phyloP scores from a whole-genome alignment of 2,888 invertebrate species.

The Therioaphis trifolii region DNA sequence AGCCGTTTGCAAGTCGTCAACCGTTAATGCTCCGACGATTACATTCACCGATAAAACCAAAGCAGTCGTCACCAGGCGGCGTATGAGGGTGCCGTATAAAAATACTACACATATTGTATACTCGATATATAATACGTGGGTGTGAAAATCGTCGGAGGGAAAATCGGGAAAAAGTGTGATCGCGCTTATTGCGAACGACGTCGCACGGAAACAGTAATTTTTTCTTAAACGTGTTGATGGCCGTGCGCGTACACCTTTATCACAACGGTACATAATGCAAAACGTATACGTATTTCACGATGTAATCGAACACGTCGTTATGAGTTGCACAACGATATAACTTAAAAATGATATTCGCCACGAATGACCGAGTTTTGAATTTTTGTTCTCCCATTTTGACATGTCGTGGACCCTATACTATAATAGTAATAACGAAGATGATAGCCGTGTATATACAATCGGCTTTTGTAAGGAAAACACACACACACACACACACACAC shows the following conservation, averaged over 20 bases:
- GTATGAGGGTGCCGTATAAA: too few species aligned
- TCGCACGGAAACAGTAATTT: background rate
- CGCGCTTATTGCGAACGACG: too few species aligned
- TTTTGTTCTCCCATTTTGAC: constrained; percentile 13
- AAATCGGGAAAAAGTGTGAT: background rate
- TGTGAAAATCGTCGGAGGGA: too few species aligned
- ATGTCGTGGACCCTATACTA: background rate
- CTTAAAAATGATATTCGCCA: background rate
- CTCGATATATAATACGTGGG: too few species aligned
- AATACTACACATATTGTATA: too few species aligned
- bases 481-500: background rate
- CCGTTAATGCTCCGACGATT: constrained; percentile 16
- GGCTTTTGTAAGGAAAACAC: background rate
- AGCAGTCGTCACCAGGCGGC: background rate
- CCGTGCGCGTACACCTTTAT: too few species aligned
- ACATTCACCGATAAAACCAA: background rate
- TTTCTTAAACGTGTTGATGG: background rate
- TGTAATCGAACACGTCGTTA: too few species aligned
- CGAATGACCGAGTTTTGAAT: constrained; percentile 5
- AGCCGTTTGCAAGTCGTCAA: constrained; percentile 24
- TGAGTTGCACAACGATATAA: too few species aligned
- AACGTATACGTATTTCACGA: too few species aligned
- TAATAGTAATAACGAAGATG: background rate
- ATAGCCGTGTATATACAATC: background rate
- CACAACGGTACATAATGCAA: too few species aligned